These are phyloP conservation scores for Hippopotamus amphibius DNA, from an alignment of 2,113 vertebrate genomes.

Conservation along the genomic window DNA sequence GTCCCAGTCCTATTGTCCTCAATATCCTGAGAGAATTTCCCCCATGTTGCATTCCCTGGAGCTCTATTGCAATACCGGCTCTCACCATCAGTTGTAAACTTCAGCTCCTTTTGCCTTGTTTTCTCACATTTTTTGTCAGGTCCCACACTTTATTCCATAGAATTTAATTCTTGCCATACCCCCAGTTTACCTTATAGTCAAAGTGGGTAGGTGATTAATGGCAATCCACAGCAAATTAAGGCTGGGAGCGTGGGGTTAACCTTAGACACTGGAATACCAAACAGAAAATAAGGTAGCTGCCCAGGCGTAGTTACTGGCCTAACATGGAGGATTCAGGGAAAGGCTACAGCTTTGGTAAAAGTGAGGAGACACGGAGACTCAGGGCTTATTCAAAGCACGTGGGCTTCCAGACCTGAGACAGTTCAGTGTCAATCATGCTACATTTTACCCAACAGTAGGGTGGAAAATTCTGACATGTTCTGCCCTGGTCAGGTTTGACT, in stretches of 20 bases:
- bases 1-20: not conserved
- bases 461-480: not conserved
- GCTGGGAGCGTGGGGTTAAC: not conserved
- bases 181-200: not conserved
- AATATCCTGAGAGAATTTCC: not conserved
- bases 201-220: not conserved
- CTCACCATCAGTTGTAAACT: not conserved
- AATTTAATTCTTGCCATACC: not conserved
- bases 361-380: not conserved
- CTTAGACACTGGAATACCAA: not conserved
- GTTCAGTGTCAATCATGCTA: not conserved
- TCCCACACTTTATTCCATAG: not conserved
- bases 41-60: not conserved
- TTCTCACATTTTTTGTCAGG: constrained; percentile 13
- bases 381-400: not conserved
- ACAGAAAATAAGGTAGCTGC: not conserved
- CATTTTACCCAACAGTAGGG: not conserved
- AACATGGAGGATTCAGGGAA: not conserved
- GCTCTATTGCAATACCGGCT: not conserved
- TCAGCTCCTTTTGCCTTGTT: not conserved
- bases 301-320: not conserved
- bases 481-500: not conserved
- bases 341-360: not conserved
- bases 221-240: not conserved
- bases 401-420: not conserved